phyloP scores from a whole-genome alignment of 1,140 invertebrate genomes.

The Eueides isabella region DNA sequence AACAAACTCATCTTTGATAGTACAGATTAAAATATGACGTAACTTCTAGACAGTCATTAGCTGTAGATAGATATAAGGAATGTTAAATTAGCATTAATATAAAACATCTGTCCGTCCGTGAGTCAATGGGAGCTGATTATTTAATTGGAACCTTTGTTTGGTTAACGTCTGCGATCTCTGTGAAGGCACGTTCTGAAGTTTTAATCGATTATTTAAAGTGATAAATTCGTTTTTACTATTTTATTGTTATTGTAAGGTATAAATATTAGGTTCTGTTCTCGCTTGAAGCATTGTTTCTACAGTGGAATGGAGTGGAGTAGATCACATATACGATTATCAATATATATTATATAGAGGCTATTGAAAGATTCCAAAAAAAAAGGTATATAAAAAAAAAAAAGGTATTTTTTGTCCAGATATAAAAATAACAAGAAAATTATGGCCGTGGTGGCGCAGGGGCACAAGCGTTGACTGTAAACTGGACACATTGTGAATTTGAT shows the following conservation, averaged over 20 bases:
- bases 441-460: too few relatives aligned
- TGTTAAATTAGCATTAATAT: conserved; percentile 42
- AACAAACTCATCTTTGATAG: too few relatives aligned
- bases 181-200: not conserved
- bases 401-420: too few relatives aligned
- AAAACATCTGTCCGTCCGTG: conserved; percentile 40
- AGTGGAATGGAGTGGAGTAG: too few relatives aligned
- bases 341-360: too few relatives aligned
- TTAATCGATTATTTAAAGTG: not conserved
- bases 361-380: too few relatives aligned
- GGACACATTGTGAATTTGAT: too few relatives aligned
- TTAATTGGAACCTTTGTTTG: conserved; percentile 29
- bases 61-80: conserved; percentile 20
- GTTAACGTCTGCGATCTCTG: not conserved
- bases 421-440: too few relatives aligned
- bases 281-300: not conserved
- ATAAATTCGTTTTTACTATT: not conserved
- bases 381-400: too few relatives aligned
- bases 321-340: too few relatives aligned
- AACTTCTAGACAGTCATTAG: conserved; percentile 10
- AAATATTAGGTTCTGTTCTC: not conserved
- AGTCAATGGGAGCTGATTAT: conserved; percentile 30
- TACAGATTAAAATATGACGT: not conserved
- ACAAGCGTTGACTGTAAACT: too few relatives aligned
- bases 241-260: not conserved